phyloP scores from a whole-genome alignment of 2,888 invertebrate species.

The Drosophila mettleri region DNA sequence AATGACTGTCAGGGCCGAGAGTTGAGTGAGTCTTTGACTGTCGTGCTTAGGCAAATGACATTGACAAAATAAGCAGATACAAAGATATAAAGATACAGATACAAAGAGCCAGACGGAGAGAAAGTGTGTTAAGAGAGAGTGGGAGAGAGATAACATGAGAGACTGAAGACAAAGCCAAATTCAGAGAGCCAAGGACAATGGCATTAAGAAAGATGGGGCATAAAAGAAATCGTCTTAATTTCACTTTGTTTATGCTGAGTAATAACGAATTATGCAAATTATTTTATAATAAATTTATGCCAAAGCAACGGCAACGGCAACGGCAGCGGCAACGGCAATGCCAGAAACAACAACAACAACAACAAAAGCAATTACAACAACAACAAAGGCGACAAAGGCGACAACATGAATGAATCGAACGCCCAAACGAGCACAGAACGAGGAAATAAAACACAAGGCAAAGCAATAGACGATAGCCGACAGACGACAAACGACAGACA shows the following conservation, averaged over 20 bases:
- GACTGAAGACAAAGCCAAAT: constrained; percentile 11
- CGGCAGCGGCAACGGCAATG: constrained; percentile 19
- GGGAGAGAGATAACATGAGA: not conserved
- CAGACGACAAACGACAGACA: constrained; percentile 7
- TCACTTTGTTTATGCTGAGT: constrained; percentile 81
- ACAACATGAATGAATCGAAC: constrained; percentile 55
- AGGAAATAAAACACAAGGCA: constrained; percentile 67
- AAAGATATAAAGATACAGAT: constrained; percentile 24
- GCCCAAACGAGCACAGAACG: constrained; percentile 72
- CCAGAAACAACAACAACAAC: constrained; percentile 7
- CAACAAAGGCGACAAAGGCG: constrained; percentile 2
- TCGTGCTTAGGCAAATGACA: constrained; percentile 66
- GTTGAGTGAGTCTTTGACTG: constrained; percentile 63
- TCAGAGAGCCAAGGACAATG: constrained; percentile 45
- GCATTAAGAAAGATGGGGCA: constrained; percentile 47
- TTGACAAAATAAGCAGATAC: constrained; percentile 68
- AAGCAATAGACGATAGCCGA: constrained; percentile 39
- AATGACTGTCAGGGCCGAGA: constrained; percentile 52
- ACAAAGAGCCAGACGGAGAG: constrained; percentile 5
- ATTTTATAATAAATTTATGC: constrained; percentile 82
- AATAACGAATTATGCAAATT: constrained; percentile 81
- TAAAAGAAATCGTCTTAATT: constrained; percentile 80
- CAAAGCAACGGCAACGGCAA: constrained; percentile 46
- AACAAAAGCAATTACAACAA: constrained; percentile 5
- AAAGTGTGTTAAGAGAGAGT: not conserved